Evolutionary conservation across 2,797 vertebrate genomes (phyloP), one percentile per base, ranked within the genome.

Genomic region (Phylloscopus collybita): DNA sequence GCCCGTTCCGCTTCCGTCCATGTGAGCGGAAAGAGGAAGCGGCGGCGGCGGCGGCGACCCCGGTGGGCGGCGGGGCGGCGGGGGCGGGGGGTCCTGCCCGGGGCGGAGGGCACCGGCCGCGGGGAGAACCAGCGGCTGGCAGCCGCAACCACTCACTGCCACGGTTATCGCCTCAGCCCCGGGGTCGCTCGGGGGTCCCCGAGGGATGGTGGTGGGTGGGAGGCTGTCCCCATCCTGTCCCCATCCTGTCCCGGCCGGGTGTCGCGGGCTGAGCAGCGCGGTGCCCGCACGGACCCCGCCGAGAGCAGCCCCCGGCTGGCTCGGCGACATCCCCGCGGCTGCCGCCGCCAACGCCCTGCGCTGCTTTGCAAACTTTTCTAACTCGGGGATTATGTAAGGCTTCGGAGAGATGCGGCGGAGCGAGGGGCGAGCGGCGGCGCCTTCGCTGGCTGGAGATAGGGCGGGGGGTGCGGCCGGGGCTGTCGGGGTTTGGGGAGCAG

Each of bases 351-450:
- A 13, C 85, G 85, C 75, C 23, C 42, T 3, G 56, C 6, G 47
- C 51, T 13, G 29, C 56, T 69, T 16, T 3, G 2, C 45, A 60
- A 25, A 60, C 56, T 69, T 65, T 19, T 36, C 27, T 10, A 45
- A 69, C n/a, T 72, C 54, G 45, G 25, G 7, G 13, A 25, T 92
- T 76, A 14, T 11, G 65, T 29, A 7, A 36, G 60, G 27, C 4
- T 54, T 23, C 15, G 0, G 45, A 10, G 50, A 27, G 25, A 8
- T 5, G 9, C 2, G 25, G 73, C 17, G 8, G 61, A 5, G 7
- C 2, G 4, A 2, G 51, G 45, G 7, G 5, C 1, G 3, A 9
- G 0, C 0, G n/a, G 6, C 11, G 19, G 73, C 11, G 34, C 3
- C 22, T 6, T 22, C 7, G 32, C 23, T 17, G 9, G 11, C 57